Conservation (phyloP, 2,888 invertebrate genomes). For the Pollenia griseotomentosa region DNA sequence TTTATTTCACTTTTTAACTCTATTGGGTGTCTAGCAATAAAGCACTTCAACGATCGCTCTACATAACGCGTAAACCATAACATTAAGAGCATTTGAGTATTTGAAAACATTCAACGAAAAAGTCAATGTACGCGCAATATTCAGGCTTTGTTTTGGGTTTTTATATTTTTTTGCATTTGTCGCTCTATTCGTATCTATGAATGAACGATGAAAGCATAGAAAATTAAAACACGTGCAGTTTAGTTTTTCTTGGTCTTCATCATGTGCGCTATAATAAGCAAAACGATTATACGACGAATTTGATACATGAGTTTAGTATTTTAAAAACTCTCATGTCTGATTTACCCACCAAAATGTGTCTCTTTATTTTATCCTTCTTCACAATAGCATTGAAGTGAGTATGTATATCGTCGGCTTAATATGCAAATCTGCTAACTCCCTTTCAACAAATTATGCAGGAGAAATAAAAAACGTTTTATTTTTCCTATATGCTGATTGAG, state of each 20-base stretch:
- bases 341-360: no score
- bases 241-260: conserved; percentile 49
- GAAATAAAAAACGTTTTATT: no score
- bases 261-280: conserved; percentile 12
- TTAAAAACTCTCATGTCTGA: no score
- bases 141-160: conserved; percentile 36
- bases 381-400: no score
- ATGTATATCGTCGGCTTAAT: no score
- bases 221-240: conserved; percentile 71
- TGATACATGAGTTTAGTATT: background rate
- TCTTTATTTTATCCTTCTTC: no score
- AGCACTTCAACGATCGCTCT: conserved; percentile 69
- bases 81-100: conserved; percentile 52
- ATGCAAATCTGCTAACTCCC: no score
- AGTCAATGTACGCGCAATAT: conserved; percentile 64
- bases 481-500: no score
- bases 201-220: conserved; percentile 70
- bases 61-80: conserved; percentile 71
- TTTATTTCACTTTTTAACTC: conserved; percentile 55
- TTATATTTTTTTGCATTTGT: conserved; percentile 44
- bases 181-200: conserved; percentile 52
- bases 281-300: background rate
- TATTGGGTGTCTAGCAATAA: conserved; percentile 64
- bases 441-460: no score
- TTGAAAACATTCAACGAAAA: conserved; percentile 53